Evolutionary conservation across 2,797 vertebrate genomes (phyloP).

Genomic region (Clarias laeviceps): DNA sequence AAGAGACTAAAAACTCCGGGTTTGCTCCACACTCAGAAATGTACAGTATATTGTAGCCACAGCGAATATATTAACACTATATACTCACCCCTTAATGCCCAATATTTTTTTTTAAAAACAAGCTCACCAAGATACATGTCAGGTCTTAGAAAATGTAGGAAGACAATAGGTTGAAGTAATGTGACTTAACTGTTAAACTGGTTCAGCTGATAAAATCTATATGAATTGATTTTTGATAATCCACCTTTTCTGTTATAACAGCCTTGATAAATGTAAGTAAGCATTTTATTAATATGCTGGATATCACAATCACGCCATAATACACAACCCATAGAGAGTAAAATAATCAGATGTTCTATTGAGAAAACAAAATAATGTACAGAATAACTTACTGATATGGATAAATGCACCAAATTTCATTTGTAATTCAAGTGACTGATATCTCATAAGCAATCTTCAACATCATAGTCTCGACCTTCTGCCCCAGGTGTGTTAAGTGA

Average conservation of each 20-base stretch:
- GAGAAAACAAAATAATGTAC: neutral
- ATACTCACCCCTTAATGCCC: neutral
- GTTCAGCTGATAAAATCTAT: neutral
- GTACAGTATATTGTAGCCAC: no score
- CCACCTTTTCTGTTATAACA: neutral
- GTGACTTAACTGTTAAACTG: neutral
- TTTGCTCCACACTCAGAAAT: no score
- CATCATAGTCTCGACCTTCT: neutral
- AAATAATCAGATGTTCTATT: slow-evolving; percentile 2
- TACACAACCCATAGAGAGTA: neutral
- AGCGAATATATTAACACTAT: neutral
- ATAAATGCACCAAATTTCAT: neutral
- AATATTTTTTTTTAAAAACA: neutral
- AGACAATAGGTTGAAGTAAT: neutral
- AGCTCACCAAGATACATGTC: neutral
- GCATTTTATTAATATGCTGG: slow-evolving; percentile 3
- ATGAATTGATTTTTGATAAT: neutral
- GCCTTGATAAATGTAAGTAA: neutral
- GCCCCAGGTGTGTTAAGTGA: neutral
- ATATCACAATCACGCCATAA: neutral
- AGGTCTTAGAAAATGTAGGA: neutral
- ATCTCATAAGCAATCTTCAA: neutral
- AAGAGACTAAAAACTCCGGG: no score
- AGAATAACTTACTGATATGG: neutral
- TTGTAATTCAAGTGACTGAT: neutral